Base-by-base conservation (phyloP, 1,140 invertebrate species). In the Eupeodes corollae region DNA sequence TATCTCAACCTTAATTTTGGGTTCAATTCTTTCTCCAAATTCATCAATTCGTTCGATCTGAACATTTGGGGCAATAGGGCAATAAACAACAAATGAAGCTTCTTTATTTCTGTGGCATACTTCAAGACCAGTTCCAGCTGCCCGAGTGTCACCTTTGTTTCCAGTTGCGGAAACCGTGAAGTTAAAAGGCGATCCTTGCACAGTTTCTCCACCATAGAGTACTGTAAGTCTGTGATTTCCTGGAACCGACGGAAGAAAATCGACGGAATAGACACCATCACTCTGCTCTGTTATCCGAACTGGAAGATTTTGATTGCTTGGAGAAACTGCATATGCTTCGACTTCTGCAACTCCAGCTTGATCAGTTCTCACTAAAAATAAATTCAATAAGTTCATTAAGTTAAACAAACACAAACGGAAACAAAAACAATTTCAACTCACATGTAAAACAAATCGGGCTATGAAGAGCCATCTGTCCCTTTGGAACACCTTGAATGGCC, bases 161-260 rank as follows among this genome's bases (percentile, higher is more conserved):
- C 70, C 70, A 16, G 65, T 70, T 1, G 56, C 38, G 0, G 65
- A 60, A 2, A 63, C 63, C 19, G 44, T 77, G n/a, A 80, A 68
- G 6, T 72, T 78, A n/a, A 80, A 57, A 1, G 79, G 79, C 2
- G 78, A 80, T 18, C 75, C 75, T 34, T 73, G 66, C 15, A 80
- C 71, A 1, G 75, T 69, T 2, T 77, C 79, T 32, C 88, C 86
- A 52, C 91, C 92, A 59, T 93, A 94, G 26, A 82, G 85, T 8
- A 96, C 79, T 44, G 83, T 83, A 35, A 97, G 81, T 68, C 89
- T 82, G 61, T 96, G 95, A 56, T 86, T 84, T 52, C 92, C 93
- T 18, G 91, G 83, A 43, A 90, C 78, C 3, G 80, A 83, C 5
- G 93, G 93, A 38, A 84, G 76, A 61, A 96, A 88, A 56, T 91